Evolutionary conservation across 35 echinoderm and acorn worm species (phyloP), one percentile per base, ranked within the genome.

Genomic region (Stichopus chloronotus): DNA sequence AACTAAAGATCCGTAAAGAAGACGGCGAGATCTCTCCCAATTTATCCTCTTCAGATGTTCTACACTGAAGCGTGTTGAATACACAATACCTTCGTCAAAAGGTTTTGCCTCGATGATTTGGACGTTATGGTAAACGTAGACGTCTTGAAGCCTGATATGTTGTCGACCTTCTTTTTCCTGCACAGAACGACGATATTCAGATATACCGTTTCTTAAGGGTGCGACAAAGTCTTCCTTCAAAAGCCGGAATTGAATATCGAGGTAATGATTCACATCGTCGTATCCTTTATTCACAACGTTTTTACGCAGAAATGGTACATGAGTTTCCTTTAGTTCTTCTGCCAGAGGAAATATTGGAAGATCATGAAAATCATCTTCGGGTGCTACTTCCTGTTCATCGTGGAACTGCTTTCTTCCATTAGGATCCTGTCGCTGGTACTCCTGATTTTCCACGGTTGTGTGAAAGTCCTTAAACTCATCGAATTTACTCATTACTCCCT

Each of bases 341-440:
- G 94, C 59, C 25, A 74, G 78, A 53, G 97, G 97, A 69, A 99
- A 99, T 60, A 99, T 95, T 8, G 95, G 90, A 16, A 95, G 84
- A 21, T 84, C 78, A 17, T 90, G 63, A 58, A 95, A 96, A 85
- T 94, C 93, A 77, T 95, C 83, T 86, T 93, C 93, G 74, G 95
- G 95, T 4, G 90, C 90, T 9, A 19, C 53, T 24, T 59, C 61
- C 61, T 76, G 52, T 43, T 93, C 53, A 0, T 86, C 68, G 87
- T 53, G 13, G 21, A 22, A 11, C 6, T 16, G 22, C 53, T n/a
- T 57, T 24, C 55, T 10, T 79, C 24, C 25, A 55, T 52, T 56
- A 8, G 24, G 6, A 58, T 81, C 17, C 4, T 52, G 10, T 25
- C 23, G 22, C 57, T 59, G 4, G 14, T 58, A 82, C 52, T 57